Base-by-base conservation (phyloP, 2,888 invertebrate genomes). In the Lycaena phlaeas region DNA sequence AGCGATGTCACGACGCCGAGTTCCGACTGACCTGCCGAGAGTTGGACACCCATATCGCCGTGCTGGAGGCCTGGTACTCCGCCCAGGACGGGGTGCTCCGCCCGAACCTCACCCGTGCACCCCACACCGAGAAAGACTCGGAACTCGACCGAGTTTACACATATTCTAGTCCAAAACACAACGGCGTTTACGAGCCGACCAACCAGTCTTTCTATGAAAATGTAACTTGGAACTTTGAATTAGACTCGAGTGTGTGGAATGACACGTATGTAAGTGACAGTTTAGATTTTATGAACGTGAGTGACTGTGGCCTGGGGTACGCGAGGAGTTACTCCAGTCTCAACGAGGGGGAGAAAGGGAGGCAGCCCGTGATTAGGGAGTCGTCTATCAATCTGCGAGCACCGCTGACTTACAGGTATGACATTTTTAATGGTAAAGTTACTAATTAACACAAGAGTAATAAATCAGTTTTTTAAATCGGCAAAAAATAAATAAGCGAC, bases 1-100 rank as follows among this genome's bases (percentile, higher is more conserved):
- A 85, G 56, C 86, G 86, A 57, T 89, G 89, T 58, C 81, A 88
- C 65, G 85, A 87, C 57, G 86, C 76, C 61, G 84, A 85, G 56
- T 85, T 90, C 56, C 81, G 87, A 14, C 69, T 90, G 31, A 89
- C 88, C 3, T 90, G 90, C 54, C 86, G 89, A 18, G 86, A 87
- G 45, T 64, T 90, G 48, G 87, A 87, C 64, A 85, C 88, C 2
- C 87, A 88, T 59, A 86, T 90, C 44, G 89, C 88, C 27, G 78
- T 90, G 25, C 65, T 89, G 52, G 88, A 89, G 55, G 88, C 87
- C n/a, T 86, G 86, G 68, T 90, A 88, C 64, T 81, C 82, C 43
- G 59, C 79, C 29, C 34, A 54, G 41, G 68, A 72, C 36, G 64
- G 79, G 46, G 68, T 70, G 77, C 58, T 61, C 51, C 64, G 53